A percentile compares a stretch with the other conserved stretches of the same genome.
These are phyloP conservation scores for Merluccius polli DNA, from an alignment of 2,797 vertebrate genomes.

Conservation along the genomic window DNA sequence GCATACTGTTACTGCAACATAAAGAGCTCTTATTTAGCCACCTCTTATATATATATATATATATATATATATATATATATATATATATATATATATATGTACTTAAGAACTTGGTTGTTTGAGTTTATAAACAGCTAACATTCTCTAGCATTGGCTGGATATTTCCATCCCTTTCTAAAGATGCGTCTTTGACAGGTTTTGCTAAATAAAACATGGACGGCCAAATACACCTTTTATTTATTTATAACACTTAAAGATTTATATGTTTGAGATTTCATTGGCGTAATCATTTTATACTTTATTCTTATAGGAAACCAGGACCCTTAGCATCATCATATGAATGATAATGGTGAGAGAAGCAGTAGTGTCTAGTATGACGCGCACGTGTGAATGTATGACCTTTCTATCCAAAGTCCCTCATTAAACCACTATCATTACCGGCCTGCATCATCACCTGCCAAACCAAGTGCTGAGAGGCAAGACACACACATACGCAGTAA, in stretches of 20 bases:
- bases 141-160: no score
- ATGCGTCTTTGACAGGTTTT: no score
- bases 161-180: neutral
- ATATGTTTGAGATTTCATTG: neutral
- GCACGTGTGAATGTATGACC: neutral
- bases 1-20: neutral
- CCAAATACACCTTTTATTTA: no score
- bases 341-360: no score
- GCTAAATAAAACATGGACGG: no score
- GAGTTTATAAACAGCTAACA: no score
- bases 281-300: neutral
- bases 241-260: no score
- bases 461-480: constrained; percentile 27
- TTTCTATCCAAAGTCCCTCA: no score
- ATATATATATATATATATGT: no score
- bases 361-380: neutral
- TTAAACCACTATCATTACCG: neutral
- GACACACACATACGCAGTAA: constrained; percentile 5
- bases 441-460: neutral
- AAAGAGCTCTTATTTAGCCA: neutral
- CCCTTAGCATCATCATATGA: neutral
- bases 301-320: neutral
- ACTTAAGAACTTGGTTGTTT: no score
- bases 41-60: no score
- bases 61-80: no score